Percentiles rank a stretch among this genome's conserved stretches.
These are phyloP conservation scores for Zaprionus ghesquierei DNA, from an alignment of 1,140 invertebrate species.

Conservation along the genomic window DNA sequence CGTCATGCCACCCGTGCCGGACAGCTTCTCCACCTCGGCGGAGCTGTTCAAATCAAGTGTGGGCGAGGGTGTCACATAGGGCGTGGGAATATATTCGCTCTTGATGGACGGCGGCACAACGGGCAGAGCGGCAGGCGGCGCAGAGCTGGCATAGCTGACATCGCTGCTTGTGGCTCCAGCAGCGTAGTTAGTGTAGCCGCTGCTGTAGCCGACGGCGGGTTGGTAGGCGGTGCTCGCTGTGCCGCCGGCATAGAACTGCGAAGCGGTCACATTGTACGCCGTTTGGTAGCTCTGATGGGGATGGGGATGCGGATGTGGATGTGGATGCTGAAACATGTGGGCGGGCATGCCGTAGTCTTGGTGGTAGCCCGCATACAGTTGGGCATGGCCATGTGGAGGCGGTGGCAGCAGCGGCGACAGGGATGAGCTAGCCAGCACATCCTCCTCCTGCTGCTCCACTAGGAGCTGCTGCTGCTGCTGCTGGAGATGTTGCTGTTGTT, in stretches of 20 bases:
- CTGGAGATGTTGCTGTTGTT: conserved; percentile 7
- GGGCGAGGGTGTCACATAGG: conserved; percentile 78
- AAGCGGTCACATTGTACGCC: conserved; percentile 58
- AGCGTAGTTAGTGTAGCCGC: conserved; percentile 38
- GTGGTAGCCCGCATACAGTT: conserved; percentile 49
- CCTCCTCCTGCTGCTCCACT: conserved; percentile 47
- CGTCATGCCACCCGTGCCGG: conserved; percentile 27
- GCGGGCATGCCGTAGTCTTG: conserved; percentile 68
- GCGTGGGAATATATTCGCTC: conserved; percentile 75
- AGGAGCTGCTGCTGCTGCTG: conserved; percentile 29
- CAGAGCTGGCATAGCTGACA: conserved; percentile 34
- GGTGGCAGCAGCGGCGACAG: conserved; percentile 48
- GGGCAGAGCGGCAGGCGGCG: not conserved
- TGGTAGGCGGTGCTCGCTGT: conserved; percentile 54
- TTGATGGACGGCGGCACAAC: conserved; percentile 47
- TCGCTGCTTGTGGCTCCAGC: conserved; percentile 25
- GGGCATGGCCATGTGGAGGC: conserved; percentile 46
- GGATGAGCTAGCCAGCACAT: conserved; percentile 36
- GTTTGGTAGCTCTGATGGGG: conserved; percentile 57
- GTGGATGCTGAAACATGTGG: conserved; percentile 60
- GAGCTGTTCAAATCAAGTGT: conserved; percentile 79
- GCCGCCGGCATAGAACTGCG: conserved; percentile 60
- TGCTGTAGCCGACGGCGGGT: conserved; percentile 50
- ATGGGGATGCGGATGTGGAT: conserved; percentile 32
- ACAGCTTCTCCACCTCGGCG: conserved; percentile 64